Conservation (phyloP, 2,797 vertebrate species). For the Pelochelys cantorii region DNA sequence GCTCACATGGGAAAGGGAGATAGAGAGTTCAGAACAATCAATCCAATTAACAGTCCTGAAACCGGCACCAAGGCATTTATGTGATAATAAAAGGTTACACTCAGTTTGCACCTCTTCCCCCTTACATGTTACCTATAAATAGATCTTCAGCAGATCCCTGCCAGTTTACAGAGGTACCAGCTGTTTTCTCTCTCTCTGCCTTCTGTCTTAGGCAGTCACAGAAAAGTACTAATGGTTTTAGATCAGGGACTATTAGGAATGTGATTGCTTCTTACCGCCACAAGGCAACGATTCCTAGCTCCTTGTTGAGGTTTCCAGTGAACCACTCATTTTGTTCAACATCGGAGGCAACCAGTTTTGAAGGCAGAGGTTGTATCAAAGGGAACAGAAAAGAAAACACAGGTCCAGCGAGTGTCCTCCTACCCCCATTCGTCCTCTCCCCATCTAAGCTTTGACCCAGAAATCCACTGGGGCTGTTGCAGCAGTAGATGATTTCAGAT, state of each 20-base stretch:
- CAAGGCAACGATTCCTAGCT: slow-evolving; percentile 29
- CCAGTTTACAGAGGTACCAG: neutral
- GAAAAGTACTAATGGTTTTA: neutral
- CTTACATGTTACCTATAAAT: neutral
- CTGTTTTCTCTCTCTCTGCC: neutral
- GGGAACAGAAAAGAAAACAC: slow-evolving; percentile 43
- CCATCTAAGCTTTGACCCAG: neutral
- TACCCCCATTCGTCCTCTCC: neutral
- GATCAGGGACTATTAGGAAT: rapidly evolving
- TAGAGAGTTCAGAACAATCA: slow-evolving; percentile 28
- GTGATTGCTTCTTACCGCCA: slow-evolving; percentile 46
- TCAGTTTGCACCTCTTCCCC: neutral
- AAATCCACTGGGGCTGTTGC: rapidly evolving
- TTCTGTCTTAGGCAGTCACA: neutral
- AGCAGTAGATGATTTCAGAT: slow-evolving; percentile 7
- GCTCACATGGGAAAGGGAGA: slow-evolving; percentile 21
- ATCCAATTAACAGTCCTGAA: slow-evolving; percentile 10
- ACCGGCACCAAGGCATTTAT: neutral
- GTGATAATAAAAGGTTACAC: neutral
- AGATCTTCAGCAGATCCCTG: slow-evolving; percentile 1
- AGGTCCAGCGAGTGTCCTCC: slow-evolving; percentile 7
- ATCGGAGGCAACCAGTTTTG: neutral
- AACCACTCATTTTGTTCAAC: slow-evolving; percentile 17
- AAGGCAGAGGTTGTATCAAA: slow-evolving; percentile 34
- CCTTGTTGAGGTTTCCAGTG: slow-evolving; percentile 26